Evolutionary conservation across 2,888 invertebrate genomes (phyloP), one percentile per base, ranked within the genome.

Genomic region (Drosophila crucigera): DNA sequence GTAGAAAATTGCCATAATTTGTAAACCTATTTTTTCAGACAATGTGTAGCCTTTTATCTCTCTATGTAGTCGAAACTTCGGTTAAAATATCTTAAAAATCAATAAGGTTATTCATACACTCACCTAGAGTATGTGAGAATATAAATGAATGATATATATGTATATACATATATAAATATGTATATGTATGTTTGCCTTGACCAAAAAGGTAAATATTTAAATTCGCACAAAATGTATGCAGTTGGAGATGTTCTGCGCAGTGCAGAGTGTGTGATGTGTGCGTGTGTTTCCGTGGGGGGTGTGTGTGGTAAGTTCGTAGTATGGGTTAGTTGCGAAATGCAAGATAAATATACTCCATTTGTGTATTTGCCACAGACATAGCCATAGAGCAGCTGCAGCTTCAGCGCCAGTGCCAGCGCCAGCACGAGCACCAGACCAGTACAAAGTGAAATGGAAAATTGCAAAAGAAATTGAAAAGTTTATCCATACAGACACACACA

Each of bases 131-230:
- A 37, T 37, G 19, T 30, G 6, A 1, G n/a, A 31, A 31, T 11
- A 9, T 3, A 22, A 43, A 43, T 43, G 22, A 43, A 22, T 22
- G n/a, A 43, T 22, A 53, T 58, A 7, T 37, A 60, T 33, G 35
- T 33, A 52, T 55, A 14, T 2, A 25, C 25, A 25, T 33, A 22
- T 49, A 7, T 31, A 6, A n/a, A 16, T 22, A 19, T 37, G 0
- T 55, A 9, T 59, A 33, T 53, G 50, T 39, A 22, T 35, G 43
- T 64, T 73, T 76, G 72, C 72, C 76, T 73, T 76, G 72, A 80
- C 84, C 82, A 75, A 82, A 76, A 80, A 73, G 73, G 89, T 88
- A 83, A 88, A 85, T 88, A 88, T 86, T 88, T 83, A 82, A 84
- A 85, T 84, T 85, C 88, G 74, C 71, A 60, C 86, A 88, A 88